A percentile compares a stretch with the other conserved stretches of the same genome.
Evolutionary conservation across 2,888 invertebrate species (phyloP).

Genomic region (Drosophila multiciliata): DNA sequence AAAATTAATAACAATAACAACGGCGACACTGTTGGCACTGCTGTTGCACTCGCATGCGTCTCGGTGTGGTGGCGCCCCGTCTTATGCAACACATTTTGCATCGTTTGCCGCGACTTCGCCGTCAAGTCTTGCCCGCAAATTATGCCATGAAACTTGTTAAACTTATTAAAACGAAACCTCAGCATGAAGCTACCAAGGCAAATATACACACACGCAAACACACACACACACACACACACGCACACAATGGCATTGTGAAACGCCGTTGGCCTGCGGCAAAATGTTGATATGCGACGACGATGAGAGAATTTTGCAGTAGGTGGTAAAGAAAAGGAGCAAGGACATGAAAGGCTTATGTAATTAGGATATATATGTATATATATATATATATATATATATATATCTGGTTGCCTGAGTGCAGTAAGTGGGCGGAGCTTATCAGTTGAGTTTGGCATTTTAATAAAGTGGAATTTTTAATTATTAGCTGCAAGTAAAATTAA

Average conservation of each 20-base stretch:
- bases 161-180: slow-evolving; percentile 80
- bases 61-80: slow-evolving; percentile 6
- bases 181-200: slow-evolving; percentile 73
- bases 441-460: not conserved
- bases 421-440: slow-evolving; percentile 11
- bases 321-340: slow-evolving; percentile 59
- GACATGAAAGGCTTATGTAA: slow-evolving; percentile 39
- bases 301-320: slow-evolving; percentile 56
- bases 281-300: slow-evolving; percentile 41
- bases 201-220: slow-evolving; percentile 35
- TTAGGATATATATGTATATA: slow-evolving; percentile 4
- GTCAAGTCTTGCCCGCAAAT: slow-evolving; percentile 66
- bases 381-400: not conserved
- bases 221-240: slow-evolving; percentile 9
- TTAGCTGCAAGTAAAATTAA: not conserved
- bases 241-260: not conserved
- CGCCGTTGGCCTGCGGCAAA: slow-evolving; percentile 31
- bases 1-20: slow-evolving; percentile 2
- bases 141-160: slow-evolving; percentile 80
- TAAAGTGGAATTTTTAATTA: not conserved
- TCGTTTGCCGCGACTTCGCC: slow-evolving; percentile 42
- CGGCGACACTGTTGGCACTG: slow-evolving; percentile 11
- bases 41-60: slow-evolving; percentile 28
- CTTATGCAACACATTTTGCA: slow-evolving; percentile 49
- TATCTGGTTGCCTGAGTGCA: not conserved